Evolutionary conservation across 2,113 vertebrate genomes (phyloP).

Genomic region (Hyaena hyaena): DNA sequence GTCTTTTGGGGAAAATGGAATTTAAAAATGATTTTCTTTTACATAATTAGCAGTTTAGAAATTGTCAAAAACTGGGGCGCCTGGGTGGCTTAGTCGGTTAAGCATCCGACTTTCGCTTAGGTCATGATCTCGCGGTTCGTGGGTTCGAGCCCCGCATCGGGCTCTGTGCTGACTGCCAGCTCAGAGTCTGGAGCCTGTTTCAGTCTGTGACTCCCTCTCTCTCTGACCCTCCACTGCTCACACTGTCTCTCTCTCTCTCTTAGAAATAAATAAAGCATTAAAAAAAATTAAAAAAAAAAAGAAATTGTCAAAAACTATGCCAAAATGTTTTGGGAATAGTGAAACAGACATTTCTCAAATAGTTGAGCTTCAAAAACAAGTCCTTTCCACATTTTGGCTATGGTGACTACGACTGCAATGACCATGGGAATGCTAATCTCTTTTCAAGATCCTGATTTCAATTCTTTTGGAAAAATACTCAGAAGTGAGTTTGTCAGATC

Average conservation of each 20-base stretch:
- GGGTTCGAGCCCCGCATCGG: too few relatives aligned
- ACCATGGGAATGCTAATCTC: neutral
- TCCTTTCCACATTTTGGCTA: neutral
- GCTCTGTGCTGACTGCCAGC: too few relatives aligned
- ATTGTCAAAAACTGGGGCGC: neutral
- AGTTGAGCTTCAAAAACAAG: neutral
- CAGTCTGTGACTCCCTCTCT: too few relatives aligned
- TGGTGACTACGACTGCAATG: neutral
- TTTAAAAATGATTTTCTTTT: conserved; percentile 14
- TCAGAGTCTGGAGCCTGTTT: too few relatives aligned
- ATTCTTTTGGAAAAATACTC: neutral
- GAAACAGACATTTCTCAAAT: neutral
- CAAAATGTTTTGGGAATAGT: neutral
- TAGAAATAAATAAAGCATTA: too few relatives aligned
- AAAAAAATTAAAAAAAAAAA: neutral
- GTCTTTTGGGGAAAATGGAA: neutral
- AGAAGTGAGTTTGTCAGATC: neutral
- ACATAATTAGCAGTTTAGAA: conserved; percentile 13
- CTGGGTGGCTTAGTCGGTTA: too few relatives aligned
- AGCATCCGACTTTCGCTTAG: too few relatives aligned
- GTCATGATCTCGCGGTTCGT: too few relatives aligned
- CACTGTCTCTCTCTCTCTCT: too few relatives aligned
- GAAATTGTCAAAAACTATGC: neutral
- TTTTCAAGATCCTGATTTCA: neutral
- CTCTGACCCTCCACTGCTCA: too few relatives aligned